phyloP scores from a whole-genome alignment of 2,113 vertebrate genomes.

The Zapus hudsonius region DNA sequence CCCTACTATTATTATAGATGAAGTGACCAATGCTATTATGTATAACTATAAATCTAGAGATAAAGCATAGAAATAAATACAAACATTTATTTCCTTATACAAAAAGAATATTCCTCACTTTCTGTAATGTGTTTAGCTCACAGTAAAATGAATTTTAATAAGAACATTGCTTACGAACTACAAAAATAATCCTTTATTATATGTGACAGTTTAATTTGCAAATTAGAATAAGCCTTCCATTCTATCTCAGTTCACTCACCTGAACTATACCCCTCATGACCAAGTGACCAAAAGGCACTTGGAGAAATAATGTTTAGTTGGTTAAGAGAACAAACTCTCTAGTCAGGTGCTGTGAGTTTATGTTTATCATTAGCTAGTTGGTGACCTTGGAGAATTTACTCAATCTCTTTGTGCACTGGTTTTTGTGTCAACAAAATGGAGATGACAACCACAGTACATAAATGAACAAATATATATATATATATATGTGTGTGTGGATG shows the following conservation, averaged over 20 bases:
- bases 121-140: not conserved
- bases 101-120: not conserved
- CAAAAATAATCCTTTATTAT: not conserved
- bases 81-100: not conserved
- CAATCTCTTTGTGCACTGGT: not conserved
- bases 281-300: not conserved
- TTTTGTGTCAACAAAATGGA: not conserved
- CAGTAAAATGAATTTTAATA: not conserved
- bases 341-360: not conserved
- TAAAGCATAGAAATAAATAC: not conserved
- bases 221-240: conserved; percentile 46
- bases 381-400: not conserved
- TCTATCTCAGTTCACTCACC: not conserved
- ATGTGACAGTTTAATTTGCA: not conserved
- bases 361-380: not conserved
- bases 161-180: not conserved
- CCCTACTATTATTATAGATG: not conserved
- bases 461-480: too few species aligned
- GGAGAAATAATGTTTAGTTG: not conserved
- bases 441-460: not conserved
- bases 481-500: too few species aligned
- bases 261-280: not conserved
- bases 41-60: not conserved
- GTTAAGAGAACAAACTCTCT: not conserved
- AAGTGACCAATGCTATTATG: not conserved